Evolutionary conservation across 1,140 invertebrate genomes (phyloP).

Genomic region (Caenorhabditis inopinata): DNA sequence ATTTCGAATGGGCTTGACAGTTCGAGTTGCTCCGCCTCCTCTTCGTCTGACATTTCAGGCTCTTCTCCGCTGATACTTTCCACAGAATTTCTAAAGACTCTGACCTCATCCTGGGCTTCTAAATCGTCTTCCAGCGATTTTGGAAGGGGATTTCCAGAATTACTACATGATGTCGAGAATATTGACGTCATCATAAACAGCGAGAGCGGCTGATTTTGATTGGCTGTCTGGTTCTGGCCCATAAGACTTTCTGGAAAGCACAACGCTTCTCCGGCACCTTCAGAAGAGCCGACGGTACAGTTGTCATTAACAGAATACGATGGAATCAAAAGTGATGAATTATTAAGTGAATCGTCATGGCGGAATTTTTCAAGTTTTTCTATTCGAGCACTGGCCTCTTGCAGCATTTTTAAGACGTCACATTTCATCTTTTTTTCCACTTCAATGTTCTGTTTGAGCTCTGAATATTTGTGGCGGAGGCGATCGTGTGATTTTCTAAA

Average conservation of each 20-base stretch:
- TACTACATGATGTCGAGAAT: neutral
- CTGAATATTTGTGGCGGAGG: neutral
- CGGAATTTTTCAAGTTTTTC: neutral
- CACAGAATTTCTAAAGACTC: neutral
- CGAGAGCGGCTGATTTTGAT: neutral
- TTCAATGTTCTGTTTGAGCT: constrained; percentile 9
- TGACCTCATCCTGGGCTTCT: neutral
- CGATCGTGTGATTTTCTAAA: neutral
- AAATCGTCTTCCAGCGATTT: neutral
- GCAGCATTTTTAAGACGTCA: neutral
- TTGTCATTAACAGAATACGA: neutral
- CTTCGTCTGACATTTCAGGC: neutral
- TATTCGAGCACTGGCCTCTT: neutral
- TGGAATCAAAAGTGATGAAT: neutral
- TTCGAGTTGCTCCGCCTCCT: neutral
- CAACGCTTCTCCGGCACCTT: neutral
- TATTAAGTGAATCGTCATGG: neutral
- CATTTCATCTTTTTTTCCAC: constrained; percentile 1
- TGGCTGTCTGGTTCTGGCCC: neutral
- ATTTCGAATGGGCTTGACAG: neutral
- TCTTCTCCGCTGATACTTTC: neutral
- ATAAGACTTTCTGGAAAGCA: neutral
- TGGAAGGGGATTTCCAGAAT: neutral
- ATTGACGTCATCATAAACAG: constrained; percentile 8
- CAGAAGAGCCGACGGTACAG: neutral